Evolutionary conservation across 2,113 vertebrate genomes (phyloP).

Genomic region (Dryoscopus gambensis): DNA sequence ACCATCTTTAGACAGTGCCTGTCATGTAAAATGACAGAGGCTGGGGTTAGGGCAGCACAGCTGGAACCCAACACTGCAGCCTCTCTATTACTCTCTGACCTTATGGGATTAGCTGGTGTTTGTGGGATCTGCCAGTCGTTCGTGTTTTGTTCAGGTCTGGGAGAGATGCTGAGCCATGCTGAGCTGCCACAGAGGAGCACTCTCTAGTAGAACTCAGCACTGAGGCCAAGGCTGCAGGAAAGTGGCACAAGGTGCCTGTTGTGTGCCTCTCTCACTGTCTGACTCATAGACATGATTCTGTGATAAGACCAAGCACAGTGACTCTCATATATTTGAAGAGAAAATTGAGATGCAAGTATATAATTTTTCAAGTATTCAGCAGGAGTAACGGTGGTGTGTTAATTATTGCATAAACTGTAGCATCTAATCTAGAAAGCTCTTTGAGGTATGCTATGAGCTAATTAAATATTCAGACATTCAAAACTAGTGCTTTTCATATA

Average conservation of each 20-base stretch:
- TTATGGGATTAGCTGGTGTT: neutral
- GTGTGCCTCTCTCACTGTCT: neutral
- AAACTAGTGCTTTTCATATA: neutral
- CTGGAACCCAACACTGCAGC: neutral
- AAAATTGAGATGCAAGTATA: neutral
- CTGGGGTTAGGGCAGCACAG: neutral
- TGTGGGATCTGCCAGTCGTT: neutral
- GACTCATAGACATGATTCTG: neutral
- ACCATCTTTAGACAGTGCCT: neutral
- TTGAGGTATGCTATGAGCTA: neutral
- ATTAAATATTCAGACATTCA: neutral
- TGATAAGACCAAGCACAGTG: accelerated
- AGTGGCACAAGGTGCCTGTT: neutral
- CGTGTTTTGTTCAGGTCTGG: accelerated
- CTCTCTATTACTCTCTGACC: neutral
- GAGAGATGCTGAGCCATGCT: neutral
- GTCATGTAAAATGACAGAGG: neutral
- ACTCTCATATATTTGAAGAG: neutral
- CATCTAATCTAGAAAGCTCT: neutral
- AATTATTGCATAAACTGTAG: neutral
- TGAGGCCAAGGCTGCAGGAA: neutral
- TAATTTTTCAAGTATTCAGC: neutral
- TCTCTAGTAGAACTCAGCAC: neutral
- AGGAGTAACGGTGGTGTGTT: neutral
- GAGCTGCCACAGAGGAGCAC: neutral